Evolutionary conservation across 2,888 invertebrate species (phyloP).

Genomic region (Orthosia gracilis): DNA sequence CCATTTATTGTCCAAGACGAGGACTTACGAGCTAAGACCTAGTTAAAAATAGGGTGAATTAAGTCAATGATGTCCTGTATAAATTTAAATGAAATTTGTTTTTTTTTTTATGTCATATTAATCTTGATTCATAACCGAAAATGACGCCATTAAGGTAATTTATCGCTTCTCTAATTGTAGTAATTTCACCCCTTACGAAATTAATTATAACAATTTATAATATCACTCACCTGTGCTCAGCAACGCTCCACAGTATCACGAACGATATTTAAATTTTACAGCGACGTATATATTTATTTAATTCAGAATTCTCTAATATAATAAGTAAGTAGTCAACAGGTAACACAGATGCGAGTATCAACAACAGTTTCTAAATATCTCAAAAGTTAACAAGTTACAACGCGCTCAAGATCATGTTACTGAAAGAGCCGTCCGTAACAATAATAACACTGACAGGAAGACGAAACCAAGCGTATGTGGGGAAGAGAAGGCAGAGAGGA

Average conservation of each 20-base stretch:
- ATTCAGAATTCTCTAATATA: constrained; percentile 81
- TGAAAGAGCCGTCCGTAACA: constrained; percentile 82
- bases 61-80: constrained; percentile 1
- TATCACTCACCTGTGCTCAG: constrained; percentile 75
- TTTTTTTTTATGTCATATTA: constrained; percentile 11
- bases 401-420: constrained; percentile 77
- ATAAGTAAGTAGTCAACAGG: constrained; percentile 89
- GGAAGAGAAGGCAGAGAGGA: constrained; percentile 79
- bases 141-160: constrained; percentile 45
- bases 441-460: constrained; percentile 85
- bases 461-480: constrained; percentile 80
- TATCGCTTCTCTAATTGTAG: constrained; percentile 28
- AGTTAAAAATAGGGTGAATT: constrained; percentile 16
- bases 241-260: constrained; percentile 70
- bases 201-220: constrained; percentile 34
- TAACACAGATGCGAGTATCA: constrained; percentile 89
- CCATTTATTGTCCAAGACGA: constrained; percentile 22
- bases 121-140: constrained; percentile 37
- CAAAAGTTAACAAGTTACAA: constrained; percentile 87
- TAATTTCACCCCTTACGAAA: constrained; percentile 44
- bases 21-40: constrained; percentile 4
- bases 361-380: constrained; percentile 88
- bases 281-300: constrained; percentile 80
- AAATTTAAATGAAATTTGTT: background rate
- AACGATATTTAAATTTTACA: constrained; percentile 75